phyloP scores from a whole-genome alignment of 2,113 vertebrate genomes.

The Elgaria multicarinata region DNA sequence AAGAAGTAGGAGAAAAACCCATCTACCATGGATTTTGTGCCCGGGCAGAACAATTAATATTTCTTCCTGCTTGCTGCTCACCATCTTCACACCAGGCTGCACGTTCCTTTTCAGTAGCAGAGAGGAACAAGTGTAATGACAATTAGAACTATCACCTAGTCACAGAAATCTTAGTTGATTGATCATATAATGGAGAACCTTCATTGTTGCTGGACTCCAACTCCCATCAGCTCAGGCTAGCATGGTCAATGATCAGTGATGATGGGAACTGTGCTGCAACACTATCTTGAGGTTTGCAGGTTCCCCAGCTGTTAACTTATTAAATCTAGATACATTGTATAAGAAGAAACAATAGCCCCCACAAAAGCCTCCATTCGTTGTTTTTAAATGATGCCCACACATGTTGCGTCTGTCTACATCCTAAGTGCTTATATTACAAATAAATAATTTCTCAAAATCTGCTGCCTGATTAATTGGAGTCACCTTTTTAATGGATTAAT shows the following conservation, averaged over 20 bases:
- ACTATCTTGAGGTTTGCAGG: background rate
- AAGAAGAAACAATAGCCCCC: background rate
- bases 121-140: background rate
- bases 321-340: background rate
- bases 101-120: background rate
- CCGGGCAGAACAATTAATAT: background rate
- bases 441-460: background rate
- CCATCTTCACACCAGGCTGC: background rate
- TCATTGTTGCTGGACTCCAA: background rate
- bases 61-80: background rate
- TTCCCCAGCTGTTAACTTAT: background rate
- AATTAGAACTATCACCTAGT: background rate
- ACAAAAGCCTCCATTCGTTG: background rate
- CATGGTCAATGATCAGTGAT: background rate
- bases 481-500: background rate
- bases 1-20: background rate
- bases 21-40: background rate
- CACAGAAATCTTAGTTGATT: slow-evolving; percentile 6
- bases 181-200: background rate
- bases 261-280: background rate
- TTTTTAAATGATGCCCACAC: background rate
- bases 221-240: background rate
- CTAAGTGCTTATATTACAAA: too few relatives aligned
- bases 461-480: background rate
- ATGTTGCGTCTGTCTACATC: background rate